phyloP scores from a whole-genome alignment of 2,113 vertebrate species.

The Falcunculus frontatus region DNA sequence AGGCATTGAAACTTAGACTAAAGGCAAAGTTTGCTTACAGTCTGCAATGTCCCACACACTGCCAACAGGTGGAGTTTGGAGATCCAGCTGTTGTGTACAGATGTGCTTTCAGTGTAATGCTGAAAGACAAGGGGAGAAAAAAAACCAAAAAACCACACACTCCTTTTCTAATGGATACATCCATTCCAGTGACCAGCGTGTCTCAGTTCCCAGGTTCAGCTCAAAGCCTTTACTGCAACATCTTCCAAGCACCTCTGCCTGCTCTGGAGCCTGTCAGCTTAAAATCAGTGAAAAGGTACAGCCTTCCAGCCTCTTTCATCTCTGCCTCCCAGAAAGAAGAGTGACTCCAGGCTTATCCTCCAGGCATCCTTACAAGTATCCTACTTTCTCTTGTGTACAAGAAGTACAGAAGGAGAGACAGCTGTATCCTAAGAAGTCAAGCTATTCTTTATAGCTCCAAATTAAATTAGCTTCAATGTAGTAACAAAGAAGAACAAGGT shows the following conservation, averaged over 20 bases:
- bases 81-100: slow-evolving; percentile 25
- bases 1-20: not conserved
- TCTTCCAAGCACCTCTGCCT: not conserved
- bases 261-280: not conserved
- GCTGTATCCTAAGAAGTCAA: not conserved
- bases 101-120: not conserved
- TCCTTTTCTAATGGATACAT: not conserved
- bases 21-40: not conserved
- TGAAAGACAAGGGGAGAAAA: not conserved
- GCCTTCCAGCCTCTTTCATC: not conserved
- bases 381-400: not conserved
- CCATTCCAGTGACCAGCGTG: not conserved
- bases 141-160: not conserved
- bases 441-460: not conserved
- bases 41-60: not conserved
- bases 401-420: not conserved
- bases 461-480: not conserved
- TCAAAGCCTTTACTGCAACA: not conserved
- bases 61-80: slow-evolving; percentile 6
- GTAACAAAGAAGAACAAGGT: not conserved
- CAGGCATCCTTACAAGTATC: not conserved
- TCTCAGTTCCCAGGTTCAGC: not conserved
- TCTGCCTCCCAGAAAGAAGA: not conserved
- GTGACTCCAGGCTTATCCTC: not conserved
- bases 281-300: not conserved